phyloP scores from a whole-genome alignment of 2,113 vertebrate species.

The Microtus ochrogaster region DNA sequence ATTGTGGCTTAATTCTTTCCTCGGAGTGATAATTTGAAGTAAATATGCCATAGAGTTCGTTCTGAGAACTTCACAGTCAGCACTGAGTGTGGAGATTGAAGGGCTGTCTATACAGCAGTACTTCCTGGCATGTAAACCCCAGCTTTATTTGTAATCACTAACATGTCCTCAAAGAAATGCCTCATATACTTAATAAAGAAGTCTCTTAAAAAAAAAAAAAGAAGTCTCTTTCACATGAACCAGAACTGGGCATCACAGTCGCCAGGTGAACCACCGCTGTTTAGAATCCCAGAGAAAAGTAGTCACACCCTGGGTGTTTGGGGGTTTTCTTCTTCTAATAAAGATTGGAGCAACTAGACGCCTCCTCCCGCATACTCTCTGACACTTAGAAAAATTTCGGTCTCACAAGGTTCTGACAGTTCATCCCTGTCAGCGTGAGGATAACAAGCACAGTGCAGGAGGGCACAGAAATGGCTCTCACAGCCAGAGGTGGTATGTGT shows the following conservation, averaged over 20 bases:
- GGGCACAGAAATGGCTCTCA: background rate
- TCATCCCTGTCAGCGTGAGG: background rate
- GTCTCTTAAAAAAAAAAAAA: background rate
- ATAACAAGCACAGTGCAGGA: background rate
- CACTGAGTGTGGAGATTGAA: background rate
- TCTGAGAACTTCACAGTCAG: conserved; percentile 23
- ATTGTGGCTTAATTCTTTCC: background rate
- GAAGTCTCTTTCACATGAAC: conserved; percentile 47
- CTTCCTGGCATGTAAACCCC: background rate
- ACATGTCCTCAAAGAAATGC: conserved; percentile 50
- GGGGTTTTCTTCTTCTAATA: background rate
- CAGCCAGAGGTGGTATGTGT: background rate
- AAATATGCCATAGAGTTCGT: conserved; percentile 25
- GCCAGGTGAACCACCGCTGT: background rate
- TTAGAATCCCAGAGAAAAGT: conserved; percentile 1
- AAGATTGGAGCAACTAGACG: background rate
- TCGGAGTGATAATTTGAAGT: background rate
- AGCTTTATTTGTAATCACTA: background rate
- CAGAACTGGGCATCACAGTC: background rate
- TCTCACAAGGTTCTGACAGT: background rate
- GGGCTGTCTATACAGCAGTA: background rate
- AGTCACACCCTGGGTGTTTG: background rate
- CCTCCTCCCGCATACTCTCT: background rate
- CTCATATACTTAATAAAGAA: conserved; percentile 6
- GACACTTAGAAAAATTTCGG: conserved; percentile 4